phyloP scores from a whole-genome alignment of 1,140 invertebrate genomes.

The Leptopilina boulardi region DNA sequence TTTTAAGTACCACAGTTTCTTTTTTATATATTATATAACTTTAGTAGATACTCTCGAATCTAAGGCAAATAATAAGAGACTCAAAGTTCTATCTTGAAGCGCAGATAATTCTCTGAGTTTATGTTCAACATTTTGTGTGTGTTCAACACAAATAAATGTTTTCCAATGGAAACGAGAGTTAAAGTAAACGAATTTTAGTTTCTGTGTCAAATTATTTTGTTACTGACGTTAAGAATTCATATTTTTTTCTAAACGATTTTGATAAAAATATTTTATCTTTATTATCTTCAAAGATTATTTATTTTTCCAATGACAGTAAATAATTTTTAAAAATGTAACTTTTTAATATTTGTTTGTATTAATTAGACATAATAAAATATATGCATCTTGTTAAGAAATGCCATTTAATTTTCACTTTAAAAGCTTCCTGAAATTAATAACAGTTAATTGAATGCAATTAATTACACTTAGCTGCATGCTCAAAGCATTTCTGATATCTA shows the following conservation, averaged over 20 bases:
- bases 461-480: neutral
- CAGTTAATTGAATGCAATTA: neutral
- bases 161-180: neutral
- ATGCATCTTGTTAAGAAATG: neutral
- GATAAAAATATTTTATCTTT: neutral
- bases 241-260: neutral
- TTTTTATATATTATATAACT: neutral
- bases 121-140: neutral
- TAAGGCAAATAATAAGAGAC: neutral
- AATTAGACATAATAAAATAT: conserved; percentile 1
- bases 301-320: too few species aligned
- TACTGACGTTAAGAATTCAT: neutral
- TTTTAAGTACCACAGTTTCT: neutral
- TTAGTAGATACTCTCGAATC: neutral
- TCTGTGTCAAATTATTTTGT: neutral
- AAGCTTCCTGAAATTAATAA: neutral
- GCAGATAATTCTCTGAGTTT: neutral
- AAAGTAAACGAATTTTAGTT: neutral
- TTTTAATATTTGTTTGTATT: too few species aligned
- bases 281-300: neutral
- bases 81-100: neutral
- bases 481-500: neutral
- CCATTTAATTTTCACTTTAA: neutral
- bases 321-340: too few species aligned
- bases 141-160: conserved; percentile 2